Base-by-base conservation (phyloP, 92 coral and sea anemone species). In the Epizoanthus illoricatus region DNA sequence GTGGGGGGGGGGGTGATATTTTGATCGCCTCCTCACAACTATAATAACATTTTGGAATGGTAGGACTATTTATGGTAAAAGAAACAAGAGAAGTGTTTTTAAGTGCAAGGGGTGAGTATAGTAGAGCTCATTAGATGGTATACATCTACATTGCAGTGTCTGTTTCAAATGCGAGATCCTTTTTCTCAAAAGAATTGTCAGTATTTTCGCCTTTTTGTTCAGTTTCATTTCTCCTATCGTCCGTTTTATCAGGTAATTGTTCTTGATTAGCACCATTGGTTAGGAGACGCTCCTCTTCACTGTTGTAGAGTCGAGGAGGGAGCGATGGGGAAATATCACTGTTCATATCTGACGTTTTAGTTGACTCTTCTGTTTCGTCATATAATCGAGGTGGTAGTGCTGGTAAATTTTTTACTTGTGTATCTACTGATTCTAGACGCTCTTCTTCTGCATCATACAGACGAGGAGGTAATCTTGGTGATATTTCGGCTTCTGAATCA, bases 241-340 rank as follows among this genome's bases (percentile, higher is more conserved):
- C 9, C 17, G 21, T 68, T 68, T 33, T 3, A 28, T 39, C n/a
- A 15, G 49, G 40, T 68, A 8, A 7, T 68, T 68, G 28, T 39
- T 68, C 49, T 43, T 68, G 40, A 19, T 68, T 68, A 7, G 7
- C 17, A 20, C 8, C 13, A 41, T 23, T 60, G 4, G 33, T 74
- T 56, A 43, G 33, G 2, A 54, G 4, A 58, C 6, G 69, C 19
- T 76, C 69, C 55, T 76, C 69, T 61, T 76, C 81, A 20, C 42
- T 39, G 39, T 76, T 59, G 12, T 76, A 41, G n/a, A 76, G 17
- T 61, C 69, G 62, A 5, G 81, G 69, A 41, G 81, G 70, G 13
- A 76, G 69, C 17, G 81, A 43, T 10, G 70, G 71, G 3, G 11
- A 61, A 9, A 4, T 56, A 5, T 61, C 71, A 10, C 24, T 45